Percentiles rank a stretch among this genome's conserved stretches.
Evolutionary conservation across 2,888 invertebrate species (phyloP).

Genomic region (Tetramorium bicarinatum): DNA sequence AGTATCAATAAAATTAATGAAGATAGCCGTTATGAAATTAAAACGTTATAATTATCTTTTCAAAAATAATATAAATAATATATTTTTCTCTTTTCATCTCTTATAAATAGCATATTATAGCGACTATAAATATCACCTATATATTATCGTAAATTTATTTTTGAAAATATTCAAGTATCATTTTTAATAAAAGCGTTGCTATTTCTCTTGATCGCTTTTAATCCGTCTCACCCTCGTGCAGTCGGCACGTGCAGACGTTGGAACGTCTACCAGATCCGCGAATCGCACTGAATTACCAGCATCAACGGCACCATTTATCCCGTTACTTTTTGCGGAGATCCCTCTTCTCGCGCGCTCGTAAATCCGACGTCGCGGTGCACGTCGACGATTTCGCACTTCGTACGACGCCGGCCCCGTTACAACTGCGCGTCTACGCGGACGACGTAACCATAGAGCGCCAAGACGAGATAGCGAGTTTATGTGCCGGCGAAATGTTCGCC

Average conservation of each 20-base stretch:
- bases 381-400: slow-evolving; percentile 69
- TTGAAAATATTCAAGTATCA: neutral
- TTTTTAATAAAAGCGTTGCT: neutral
- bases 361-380: slow-evolving; percentile 60
- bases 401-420: slow-evolving; percentile 53
- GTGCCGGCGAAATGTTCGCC: slow-evolving; percentile 47
- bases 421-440: slow-evolving; percentile 50
- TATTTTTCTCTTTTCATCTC: neutral
- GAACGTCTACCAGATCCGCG: slow-evolving; percentile 29
- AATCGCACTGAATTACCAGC: slow-evolving; percentile 60
- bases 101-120: neutral
- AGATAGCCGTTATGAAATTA: neutral
- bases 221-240: slow-evolving; percentile 9
- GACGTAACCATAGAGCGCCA: slow-evolving; percentile 40
- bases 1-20: neutral
- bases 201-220: slow-evolving; percentile 14
- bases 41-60: neutral
- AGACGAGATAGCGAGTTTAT: slow-evolving; percentile 59
- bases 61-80: neutral
- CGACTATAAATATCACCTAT: neutral
- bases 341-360: slow-evolving; percentile 63
- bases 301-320: slow-evolving; percentile 47
- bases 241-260: slow-evolving; percentile 13
- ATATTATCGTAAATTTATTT: neutral
- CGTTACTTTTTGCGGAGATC: slow-evolving; percentile 60